Evolutionary conservation across 2,888 invertebrate species (phyloP).

Genomic region (Nomada lathburiana): DNA sequence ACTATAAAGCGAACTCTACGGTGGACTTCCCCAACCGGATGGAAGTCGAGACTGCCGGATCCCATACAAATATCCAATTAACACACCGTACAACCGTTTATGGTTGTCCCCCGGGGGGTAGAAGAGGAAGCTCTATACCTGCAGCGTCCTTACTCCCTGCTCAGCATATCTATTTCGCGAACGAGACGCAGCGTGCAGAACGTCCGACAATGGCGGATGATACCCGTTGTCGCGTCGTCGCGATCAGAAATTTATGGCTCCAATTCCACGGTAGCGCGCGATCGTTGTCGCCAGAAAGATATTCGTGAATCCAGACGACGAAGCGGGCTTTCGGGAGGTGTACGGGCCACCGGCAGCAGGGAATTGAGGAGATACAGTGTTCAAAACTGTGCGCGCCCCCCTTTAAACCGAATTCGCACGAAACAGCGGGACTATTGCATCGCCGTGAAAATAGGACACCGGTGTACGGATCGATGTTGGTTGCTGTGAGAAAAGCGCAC

Average conservation of each 20-base stretch:
- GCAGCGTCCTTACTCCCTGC: background rate
- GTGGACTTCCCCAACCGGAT: conserved; percentile 73
- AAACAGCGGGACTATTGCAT: conserved; percentile 25
- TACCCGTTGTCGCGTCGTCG: conserved; percentile 43
- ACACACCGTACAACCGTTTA: background rate
- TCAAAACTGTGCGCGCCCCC: conserved; percentile 37
- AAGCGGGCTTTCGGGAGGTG: conserved; percentile 62
- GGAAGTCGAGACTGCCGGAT: conserved; percentile 74
- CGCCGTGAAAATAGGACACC: background rate
- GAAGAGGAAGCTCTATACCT: conserved; percentile 3
- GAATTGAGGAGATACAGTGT: conserved; percentile 49
- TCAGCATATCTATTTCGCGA: conserved; percentile 3
- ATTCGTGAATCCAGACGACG: conserved; percentile 53
- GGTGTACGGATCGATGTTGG: background rate
- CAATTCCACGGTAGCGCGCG: conserved; percentile 55
- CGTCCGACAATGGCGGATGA: conserved; percentile 38
- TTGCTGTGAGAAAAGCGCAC: background rate
- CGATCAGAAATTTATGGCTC: conserved; percentile 64
- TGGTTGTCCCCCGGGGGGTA: background rate
- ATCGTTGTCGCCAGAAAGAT: conserved; percentile 61
- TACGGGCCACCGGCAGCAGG: conserved; percentile 48
- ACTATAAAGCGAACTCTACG: conserved; percentile 25
- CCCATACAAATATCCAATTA: conserved; percentile 81
- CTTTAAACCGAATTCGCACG: conserved; percentile 44
- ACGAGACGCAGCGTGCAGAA: conserved; percentile 50